Conservation (phyloP, 1,140 invertebrate genomes). For the Atopsyche davidsoni region DNA sequence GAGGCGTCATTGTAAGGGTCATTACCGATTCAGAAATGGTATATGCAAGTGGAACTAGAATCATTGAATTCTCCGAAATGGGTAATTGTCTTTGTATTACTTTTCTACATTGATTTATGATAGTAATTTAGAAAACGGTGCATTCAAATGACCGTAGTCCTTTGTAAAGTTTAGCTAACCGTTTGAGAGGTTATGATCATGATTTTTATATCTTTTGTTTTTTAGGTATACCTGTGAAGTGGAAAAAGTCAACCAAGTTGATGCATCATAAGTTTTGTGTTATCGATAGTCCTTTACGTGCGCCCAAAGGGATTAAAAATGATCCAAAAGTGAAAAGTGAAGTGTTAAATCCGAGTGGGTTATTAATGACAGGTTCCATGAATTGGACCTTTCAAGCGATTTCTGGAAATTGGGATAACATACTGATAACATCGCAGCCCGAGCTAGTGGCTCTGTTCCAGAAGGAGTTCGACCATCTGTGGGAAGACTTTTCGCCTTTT, state of each 20-base stretch:
- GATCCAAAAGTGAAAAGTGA: not conserved
- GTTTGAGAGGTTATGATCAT: too few relatives aligned
- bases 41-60: not conserved
- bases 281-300: conserved; percentile 8
- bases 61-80: too few relatives aligned
- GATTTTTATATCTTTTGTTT: conserved; percentile 5
- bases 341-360: not conserved
- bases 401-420: conserved; percentile 15
- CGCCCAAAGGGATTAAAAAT: not conserved
- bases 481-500: too few relatives aligned
- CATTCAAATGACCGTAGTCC: too few relatives aligned
- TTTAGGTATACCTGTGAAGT: conserved; percentile 12
- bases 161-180: too few relatives aligned
- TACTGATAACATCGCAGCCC: not conserved
- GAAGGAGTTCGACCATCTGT: conserved; percentile 7
- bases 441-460: not conserved
- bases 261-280: conserved; percentile 25
- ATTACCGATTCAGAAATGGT: conserved; percentile 15
- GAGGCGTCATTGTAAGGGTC: conserved; percentile 14
- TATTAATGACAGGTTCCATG: conserved; percentile 17
- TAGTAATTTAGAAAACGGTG: too few relatives aligned
- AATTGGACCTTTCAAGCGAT: conserved; percentile 15
- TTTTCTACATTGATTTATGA: too few relatives aligned
- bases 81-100: too few relatives aligned
- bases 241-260: conserved; percentile 8